A percentile compares a stretch with the other conserved stretches of the same genome.
phyloP scores from a whole-genome alignment of 2,888 invertebrate genomes.

The Yponomeuta sedellus region DNA sequence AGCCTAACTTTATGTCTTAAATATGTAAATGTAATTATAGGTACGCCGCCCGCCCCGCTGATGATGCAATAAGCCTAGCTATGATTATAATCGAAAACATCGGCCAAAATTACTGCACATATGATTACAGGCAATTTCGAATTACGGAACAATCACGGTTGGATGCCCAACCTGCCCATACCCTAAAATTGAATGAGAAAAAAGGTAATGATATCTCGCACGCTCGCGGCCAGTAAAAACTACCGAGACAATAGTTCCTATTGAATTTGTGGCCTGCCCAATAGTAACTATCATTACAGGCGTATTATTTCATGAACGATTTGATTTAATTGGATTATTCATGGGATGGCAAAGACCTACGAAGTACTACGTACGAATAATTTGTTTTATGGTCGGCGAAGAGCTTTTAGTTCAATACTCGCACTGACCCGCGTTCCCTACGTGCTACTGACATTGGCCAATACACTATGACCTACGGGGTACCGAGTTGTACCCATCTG shows the following conservation, averaged over 20 bases:
- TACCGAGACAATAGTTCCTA: slow-evolving; percentile 6
- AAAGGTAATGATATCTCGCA: slow-evolving; percentile 24
- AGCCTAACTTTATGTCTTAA: slow-evolving; percentile 39
- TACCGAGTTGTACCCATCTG: too few species aligned
- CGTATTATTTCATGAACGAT: background rate
- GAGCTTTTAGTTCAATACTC: too few species aligned
- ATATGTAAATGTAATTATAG: slow-evolving; percentile 54
- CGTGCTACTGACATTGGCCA: too few species aligned
- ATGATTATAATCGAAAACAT: slow-evolving; percentile 27
- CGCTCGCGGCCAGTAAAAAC: slow-evolving; percentile 10
- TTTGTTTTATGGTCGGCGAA: too few species aligned
- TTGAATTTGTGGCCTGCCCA: background rate
- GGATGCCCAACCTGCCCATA: slow-evolving; percentile 17
- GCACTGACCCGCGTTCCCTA: too few species aligned
- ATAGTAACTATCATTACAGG: background rate
- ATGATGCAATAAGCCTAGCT: slow-evolving; percentile 35
- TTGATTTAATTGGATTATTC: slow-evolving; percentile 4
- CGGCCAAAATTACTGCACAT: slow-evolving; percentile 33
- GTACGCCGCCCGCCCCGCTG: slow-evolving; percentile 28
- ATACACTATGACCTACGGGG: too few species aligned
- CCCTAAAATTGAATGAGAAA: slow-evolving; percentile 31
- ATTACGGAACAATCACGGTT: slow-evolving; percentile 47
- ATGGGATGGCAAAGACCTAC: background rate
- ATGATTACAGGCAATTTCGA: slow-evolving; percentile 52
- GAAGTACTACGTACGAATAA: too few species aligned